Percentiles rank a stretch among this genome's conserved stretches.
Evolutionary conservation across 2,888 invertebrate species (phyloP).

Genomic region (Argyra leucocephala): DNA sequence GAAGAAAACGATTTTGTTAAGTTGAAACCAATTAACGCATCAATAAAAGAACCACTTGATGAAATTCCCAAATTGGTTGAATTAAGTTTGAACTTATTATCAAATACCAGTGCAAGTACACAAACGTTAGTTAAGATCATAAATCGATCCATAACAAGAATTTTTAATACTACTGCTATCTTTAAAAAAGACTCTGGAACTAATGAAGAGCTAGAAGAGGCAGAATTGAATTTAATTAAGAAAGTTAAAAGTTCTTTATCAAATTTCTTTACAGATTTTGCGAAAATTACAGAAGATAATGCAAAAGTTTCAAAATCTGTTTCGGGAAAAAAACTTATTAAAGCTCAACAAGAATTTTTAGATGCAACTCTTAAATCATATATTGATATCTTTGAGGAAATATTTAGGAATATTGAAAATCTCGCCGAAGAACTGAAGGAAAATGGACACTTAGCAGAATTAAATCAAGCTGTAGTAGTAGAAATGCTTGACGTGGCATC

Average conservation of each 20-base stretch:
- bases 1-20: background rate
- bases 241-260: constrained; percentile 15
- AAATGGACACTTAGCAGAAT: background rate
- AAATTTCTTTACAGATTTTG: constrained; percentile 15
- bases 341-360: background rate
- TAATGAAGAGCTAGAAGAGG: constrained; percentile 14
- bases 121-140: constrained; percentile 11
- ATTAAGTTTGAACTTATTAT: constrained; percentile 13
- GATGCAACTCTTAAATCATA: background rate
- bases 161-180: constrained; percentile 12
- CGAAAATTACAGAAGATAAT: constrained; percentile 13
- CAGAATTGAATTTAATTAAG: constrained; percentile 17
- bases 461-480: background rate
- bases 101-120: constrained; percentile 12
- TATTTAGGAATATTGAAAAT: background rate
- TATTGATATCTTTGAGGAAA: background rate
- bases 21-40: background rate
- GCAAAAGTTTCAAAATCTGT: background rate
- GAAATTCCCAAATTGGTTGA: background rate
- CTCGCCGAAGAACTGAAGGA: background rate
- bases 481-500: background rate
- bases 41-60: background rate
- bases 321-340: background rate
- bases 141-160: constrained; percentile 12
- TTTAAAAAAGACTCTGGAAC: constrained; percentile 13